These are phyloP conservation scores for Hyles vespertilio DNA, from an alignment of 1,140 invertebrate genomes.

Conservation along the genomic window DNA sequence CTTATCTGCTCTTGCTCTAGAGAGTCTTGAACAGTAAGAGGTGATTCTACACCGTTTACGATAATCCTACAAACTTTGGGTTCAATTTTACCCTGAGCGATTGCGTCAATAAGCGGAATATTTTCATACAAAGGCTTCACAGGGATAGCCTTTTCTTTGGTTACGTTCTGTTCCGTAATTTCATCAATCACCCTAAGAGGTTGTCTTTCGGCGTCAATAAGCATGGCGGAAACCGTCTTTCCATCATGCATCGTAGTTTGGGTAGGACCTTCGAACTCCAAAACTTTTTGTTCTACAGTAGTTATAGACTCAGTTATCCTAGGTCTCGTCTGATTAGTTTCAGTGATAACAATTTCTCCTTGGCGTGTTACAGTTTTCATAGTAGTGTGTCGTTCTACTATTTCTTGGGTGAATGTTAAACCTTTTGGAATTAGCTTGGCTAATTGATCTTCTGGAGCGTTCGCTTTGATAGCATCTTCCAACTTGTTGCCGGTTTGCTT, in stretches of 20 bases:
- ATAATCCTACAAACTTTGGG: conserved; percentile 82
- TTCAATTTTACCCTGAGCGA: conserved; percentile 83
- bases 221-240: conserved; percentile 51
- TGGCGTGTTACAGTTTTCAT: conserved; percentile 17
- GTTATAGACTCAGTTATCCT: conserved; percentile 19
- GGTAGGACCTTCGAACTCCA: conserved; percentile 12
- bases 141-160: conserved; percentile 43
- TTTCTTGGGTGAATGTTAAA: conserved; percentile 9
- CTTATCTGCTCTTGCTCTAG: conserved; percentile 80
- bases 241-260: conserved; percentile 21
- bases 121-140: conserved; percentile 60
- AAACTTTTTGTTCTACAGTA: conserved; percentile 17
- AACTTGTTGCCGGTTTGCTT: neutral
- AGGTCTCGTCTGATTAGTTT: conserved; percentile 20
- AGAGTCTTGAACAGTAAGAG: conserved; percentile 79
- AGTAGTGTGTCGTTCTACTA: conserved; percentile 10
- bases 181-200: conserved; percentile 67
- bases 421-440: conserved; percentile 2
- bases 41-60: conserved; percentile 75
- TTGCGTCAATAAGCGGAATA: conserved; percentile 81
- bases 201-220: conserved; percentile 64
- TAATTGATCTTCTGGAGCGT: neutral
- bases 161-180: conserved; percentile 65
- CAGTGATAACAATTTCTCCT: conserved; percentile 14
- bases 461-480: neutral